These are phyloP conservation scores for Cryptoleucopteryx plumbea DNA, from an alignment of 2,113 vertebrate genomes.

Conservation along the genomic window DNA sequence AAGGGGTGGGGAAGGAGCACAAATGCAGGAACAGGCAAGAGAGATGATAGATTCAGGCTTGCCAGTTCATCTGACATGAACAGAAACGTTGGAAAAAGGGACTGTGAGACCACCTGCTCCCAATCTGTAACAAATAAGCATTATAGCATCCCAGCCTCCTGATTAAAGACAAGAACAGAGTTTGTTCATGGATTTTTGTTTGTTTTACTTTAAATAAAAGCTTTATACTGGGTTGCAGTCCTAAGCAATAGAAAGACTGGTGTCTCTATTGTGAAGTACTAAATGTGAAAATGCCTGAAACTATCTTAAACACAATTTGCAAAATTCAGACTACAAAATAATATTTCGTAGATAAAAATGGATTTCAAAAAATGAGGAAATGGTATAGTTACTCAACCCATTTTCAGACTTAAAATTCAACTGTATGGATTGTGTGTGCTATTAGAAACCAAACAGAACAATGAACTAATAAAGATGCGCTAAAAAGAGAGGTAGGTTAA, in stretches of 20 bases:
- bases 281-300: background rate
- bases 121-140: background rate
- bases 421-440: background rate
- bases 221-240: background rate
- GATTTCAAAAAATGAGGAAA: background rate
- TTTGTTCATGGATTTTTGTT: background rate
- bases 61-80: background rate
- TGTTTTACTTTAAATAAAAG: background rate
- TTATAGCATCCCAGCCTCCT: background rate
- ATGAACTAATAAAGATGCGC: background rate
- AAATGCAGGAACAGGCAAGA: background rate
- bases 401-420: background rate
- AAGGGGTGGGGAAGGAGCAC: background rate
- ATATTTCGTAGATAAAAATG: background rate
- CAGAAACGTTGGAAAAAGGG: background rate
- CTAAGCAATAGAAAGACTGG: background rate
- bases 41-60: background rate
- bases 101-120: background rate
- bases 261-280: background rate
- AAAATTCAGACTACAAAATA: background rate
- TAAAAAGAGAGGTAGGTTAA: background rate
- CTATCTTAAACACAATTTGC: background rate
- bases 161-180: background rate
- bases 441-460: background rate
- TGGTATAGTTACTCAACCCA: background rate